Conservation (phyloP, 2,888 invertebrate species). For the Chrysolina haemoptera region DNA sequence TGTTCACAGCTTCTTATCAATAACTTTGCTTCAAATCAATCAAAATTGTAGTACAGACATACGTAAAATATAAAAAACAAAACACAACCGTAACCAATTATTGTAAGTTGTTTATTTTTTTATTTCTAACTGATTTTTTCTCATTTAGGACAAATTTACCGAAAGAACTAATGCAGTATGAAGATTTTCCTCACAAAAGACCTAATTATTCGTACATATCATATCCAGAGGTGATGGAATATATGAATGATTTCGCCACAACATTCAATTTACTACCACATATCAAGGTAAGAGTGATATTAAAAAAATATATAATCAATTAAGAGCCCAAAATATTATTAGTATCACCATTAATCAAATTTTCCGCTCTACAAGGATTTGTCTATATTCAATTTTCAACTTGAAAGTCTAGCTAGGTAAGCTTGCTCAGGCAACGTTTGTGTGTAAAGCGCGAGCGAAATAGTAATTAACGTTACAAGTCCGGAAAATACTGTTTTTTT, state of each 20-base stretch:
- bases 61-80: too few relatives aligned
- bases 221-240: conserved; percentile 79
- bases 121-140: conserved; percentile 36
- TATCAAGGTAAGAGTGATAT: conserved; percentile 74
- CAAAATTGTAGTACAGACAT: too few relatives aligned
- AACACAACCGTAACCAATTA: too few relatives aligned
- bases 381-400: too few relatives aligned
- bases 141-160: conserved; percentile 81
- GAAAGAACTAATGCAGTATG: conserved; percentile 85
- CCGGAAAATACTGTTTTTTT: too few relatives aligned
- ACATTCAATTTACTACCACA: conserved; percentile 75
- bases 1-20: too few relatives aligned
- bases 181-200: conserved; percentile 78
- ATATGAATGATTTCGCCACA: conserved; percentile 78
- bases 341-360: background rate
- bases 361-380: background rate
- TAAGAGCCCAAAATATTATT: background rate
- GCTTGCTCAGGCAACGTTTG: too few relatives aligned
- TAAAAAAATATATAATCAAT: background rate
- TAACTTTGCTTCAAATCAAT: too few relatives aligned
- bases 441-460: too few relatives aligned
- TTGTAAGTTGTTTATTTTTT: too few relatives aligned
- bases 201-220: conserved; percentile 77
- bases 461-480: too few relatives aligned
- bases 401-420: too few relatives aligned